Evolutionary conservation across 2,113 vertebrate species (phyloP), one percentile per base, ranked within the genome.

Genomic region (Callocephalon fimbriatum): DNA sequence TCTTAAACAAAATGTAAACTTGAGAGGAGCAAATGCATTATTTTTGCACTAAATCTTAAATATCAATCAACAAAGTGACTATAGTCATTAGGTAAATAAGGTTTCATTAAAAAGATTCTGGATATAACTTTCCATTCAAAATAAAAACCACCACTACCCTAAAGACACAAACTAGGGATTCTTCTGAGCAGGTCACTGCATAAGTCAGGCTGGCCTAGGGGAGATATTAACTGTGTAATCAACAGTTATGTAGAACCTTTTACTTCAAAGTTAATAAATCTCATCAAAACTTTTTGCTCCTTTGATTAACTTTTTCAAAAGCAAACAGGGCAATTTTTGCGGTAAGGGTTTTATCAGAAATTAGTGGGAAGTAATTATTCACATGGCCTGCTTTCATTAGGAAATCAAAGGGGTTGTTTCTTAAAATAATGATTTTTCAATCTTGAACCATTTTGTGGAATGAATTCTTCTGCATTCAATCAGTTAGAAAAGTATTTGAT

Each of bases 401-500:
- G 72, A 93, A 91, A 93, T 93, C 38, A 95, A 95, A 93, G 29
- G 7, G 19, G 12, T 61, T 78, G 13, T 70, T 96, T 80, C 12
- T 44, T 81, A 80, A 88, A 90, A 86, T 45, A 92, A 88, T 26
- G 35, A 48, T 78, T 95, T 93, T 93, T 78, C 78, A 75, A 21
- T 50, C 42, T 86, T 59, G 51, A 95, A 77, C 56, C 5, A 53
- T 63, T 94, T 92, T 80, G 50, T 90, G 63, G 16, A 62, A 92
- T 40, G 40, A 85, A 82, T 79, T 80, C 27, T 89, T 92, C 65
- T 93, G 37, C 18, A 92, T 54, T 88, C 71, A 90, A 71, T 80
- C 50, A 80, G 63, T n/a, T 88, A 75, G 71, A 90, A 95, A 94
- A 93, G 26, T 74, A 88, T 90, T 76, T 76, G 53, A 86, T 70